phyloP scores from a whole-genome alignment of 2,113 vertebrate genomes.

The Triplophysa tibetana region DNA sequence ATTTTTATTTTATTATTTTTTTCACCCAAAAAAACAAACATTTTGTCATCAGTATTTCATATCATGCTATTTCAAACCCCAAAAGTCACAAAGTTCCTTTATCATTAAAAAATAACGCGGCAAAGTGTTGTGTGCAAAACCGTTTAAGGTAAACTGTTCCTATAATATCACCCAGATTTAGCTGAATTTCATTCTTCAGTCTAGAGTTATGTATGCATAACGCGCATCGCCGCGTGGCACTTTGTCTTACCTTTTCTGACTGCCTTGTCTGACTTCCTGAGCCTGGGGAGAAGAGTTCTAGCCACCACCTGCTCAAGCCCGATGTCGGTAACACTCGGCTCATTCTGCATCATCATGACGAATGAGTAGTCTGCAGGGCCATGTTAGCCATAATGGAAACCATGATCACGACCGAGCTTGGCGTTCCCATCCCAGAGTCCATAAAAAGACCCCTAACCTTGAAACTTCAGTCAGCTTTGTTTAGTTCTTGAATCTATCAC shows the following conservation, averaged over 20 bases:
- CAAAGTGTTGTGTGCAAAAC: too few relatives aligned
- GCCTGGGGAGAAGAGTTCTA: not conserved
- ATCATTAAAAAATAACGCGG: not conserved
- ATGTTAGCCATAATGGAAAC: slow-evolving; percentile 49
- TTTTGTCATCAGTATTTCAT: too few relatives aligned
- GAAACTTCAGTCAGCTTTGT: slow-evolving; percentile 52
- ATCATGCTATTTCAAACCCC: too few relatives aligned
- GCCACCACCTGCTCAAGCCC: slow-evolving; percentile 18
- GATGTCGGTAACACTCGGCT: slow-evolving; percentile 1
- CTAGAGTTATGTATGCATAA: not conserved
- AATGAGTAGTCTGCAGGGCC: slow-evolving; percentile 30
- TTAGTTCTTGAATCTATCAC: slow-evolving; percentile 52
- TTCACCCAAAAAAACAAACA: too few relatives aligned
- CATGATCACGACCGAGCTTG: slow-evolving; percentile 39
- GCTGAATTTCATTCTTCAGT: not conserved
- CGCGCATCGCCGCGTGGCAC: not conserved
- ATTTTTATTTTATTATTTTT: too few relatives aligned
- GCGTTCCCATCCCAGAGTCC: slow-evolving; percentile 31
- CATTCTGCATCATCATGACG: slow-evolving; percentile 41
- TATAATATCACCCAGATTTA: not conserved
- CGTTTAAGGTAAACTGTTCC: not conserved
- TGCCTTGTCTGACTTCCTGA: not conserved
- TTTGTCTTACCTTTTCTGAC: not conserved
- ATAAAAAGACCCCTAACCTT: slow-evolving; percentile 53
- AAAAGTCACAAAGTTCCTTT: not conserved